Base-by-base conservation (phyloP, 2,888 invertebrate species). In the Epirrita christyi region DNA sequence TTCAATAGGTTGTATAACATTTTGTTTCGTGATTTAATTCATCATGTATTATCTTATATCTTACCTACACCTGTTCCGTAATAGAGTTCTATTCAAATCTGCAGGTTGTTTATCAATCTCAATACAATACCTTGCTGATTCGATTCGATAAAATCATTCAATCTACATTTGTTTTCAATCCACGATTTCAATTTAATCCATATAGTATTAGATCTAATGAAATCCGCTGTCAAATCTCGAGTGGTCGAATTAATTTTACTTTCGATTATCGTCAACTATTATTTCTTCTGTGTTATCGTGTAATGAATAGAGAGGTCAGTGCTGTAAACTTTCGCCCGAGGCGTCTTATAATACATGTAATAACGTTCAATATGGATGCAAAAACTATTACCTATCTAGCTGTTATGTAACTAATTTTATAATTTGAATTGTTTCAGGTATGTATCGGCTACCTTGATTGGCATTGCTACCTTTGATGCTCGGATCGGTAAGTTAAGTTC, bases 241-340 rank as follows among this genome's bases (percentile, higher is more conserved):
- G 68, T 71, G 66, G 61, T 73, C 73, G 83, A 86, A 85, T 87
- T 86, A 83, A 88, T 88, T 89, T 89, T 83, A 86, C 89, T 89
- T 89, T 91, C 86, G 81, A 83, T 88, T 83, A 83, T 49, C 38
- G 40, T 47, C 27, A 44, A 49, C 58, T 58, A 48, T 48, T 48
- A 29, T 32, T 49, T 58, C 53, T 49, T 53, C 58, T 58, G 53
- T 54, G 47, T 45, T 53, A 49, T 83, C 75, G 79, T 80, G 47
- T 85, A 85, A 88, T 89, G 88, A 86, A 85, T 81, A 78, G 81
- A 75, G 83, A 80, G 89, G 89, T 89, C 88, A 86, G 78, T 70
- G 69, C 70, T 72, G 75, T 80, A 80, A 74, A 85, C 88, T 89
- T 89, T 89, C 87, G 88, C 85, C 81, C 62, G 71, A 61, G 83